Percentiles rank a stretch among this genome's conserved stretches.
phyloP scores from a whole-genome alignment of 2,113 vertebrate species.

The Lathamus discolor region DNA sequence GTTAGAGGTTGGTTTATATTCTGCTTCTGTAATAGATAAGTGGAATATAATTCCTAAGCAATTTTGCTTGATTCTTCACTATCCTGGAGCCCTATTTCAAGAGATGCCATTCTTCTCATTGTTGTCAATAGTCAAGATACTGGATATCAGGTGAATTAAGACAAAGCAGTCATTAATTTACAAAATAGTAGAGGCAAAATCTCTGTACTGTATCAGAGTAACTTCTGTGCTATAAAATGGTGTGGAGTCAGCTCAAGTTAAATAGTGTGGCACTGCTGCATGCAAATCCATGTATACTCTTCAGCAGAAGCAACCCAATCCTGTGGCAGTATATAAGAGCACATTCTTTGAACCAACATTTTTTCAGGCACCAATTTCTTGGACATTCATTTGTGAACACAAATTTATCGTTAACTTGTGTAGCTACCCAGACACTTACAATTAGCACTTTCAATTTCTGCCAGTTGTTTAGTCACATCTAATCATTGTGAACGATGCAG shows the following conservation, averaged over 20 bases:
- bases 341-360: neutral
- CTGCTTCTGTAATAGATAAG: neutral
- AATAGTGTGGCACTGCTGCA: neutral
- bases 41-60: neutral
- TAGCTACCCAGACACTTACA: neutral
- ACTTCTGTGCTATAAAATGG: neutral
- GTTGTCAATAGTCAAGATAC: neutral
- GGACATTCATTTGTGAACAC: neutral
- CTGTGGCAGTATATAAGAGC: accelerated
- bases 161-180: neutral
- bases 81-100: neutral
- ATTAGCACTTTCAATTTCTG: slow-evolving; percentile 11
- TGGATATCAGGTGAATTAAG: neutral
- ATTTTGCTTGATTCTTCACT: neutral
- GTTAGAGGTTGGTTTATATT: neutral
- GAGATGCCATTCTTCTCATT: neutral
- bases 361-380: neutral
- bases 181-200: neutral
- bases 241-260: neutral
- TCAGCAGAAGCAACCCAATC: neutral
- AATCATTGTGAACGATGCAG: neutral
- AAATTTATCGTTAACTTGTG: neutral
- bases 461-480: neutral
- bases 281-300: neutral
- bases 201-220: neutral